Evolutionary conservation across 2,113 vertebrate genomes (phyloP).

Genomic region (Pseudorectes ferrugineus): DNA sequence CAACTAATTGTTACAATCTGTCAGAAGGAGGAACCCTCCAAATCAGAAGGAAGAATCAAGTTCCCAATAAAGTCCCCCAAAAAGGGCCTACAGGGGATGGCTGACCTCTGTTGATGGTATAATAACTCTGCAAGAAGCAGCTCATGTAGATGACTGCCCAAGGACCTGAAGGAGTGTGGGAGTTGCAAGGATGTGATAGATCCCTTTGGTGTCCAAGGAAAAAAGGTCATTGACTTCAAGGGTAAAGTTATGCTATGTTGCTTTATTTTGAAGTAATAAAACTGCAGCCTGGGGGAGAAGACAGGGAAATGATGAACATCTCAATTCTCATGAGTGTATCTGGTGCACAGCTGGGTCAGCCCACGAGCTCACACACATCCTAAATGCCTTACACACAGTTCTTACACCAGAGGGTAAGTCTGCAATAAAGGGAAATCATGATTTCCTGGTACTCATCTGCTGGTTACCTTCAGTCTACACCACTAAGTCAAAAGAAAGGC

Average conservation of each 20-base stretch:
- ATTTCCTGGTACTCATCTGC: not conserved
- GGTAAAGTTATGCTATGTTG: not conserved
- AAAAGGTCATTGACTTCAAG: not conserved
- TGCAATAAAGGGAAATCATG: not conserved
- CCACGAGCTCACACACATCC: not conserved
- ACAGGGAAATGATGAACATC: not conserved
- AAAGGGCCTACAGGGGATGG: not conserved
- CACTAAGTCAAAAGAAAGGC: not conserved
- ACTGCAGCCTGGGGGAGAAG: not conserved
- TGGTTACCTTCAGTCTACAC: not conserved
- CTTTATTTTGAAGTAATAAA: slow-evolving; percentile 10
- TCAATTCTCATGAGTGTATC: not conserved
- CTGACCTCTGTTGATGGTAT: not conserved
- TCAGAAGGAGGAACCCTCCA: not conserved
- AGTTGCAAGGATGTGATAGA: not conserved
- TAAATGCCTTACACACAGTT: not conserved
- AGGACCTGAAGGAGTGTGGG: not conserved
- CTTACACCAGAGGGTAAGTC: not conserved
- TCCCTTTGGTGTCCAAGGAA: not conserved
- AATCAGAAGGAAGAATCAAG: not conserved
- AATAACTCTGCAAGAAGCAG: not conserved
- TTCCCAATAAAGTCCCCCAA: not conserved
- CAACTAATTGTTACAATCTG: not conserved
- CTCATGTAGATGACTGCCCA: not conserved
- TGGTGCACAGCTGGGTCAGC: not conserved